Conservation (phyloP, 1,140 invertebrate genomes). For the Microplitis demolitor region DNA sequence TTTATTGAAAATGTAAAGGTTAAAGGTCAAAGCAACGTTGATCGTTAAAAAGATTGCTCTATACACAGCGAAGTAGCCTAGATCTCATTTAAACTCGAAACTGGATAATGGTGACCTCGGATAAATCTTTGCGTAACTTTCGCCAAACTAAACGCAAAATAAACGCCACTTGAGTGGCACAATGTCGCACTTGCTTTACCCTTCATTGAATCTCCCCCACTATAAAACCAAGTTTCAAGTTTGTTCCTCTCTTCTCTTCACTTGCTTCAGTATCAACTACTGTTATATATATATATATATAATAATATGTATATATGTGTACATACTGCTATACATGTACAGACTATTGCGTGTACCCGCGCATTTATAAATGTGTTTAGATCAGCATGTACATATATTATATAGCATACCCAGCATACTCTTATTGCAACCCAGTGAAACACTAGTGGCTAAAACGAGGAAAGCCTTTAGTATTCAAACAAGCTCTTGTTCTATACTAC, state of each 20-base stretch:
- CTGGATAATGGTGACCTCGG: background rate
- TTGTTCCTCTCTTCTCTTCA: background rate
- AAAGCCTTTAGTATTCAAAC: slow-evolving; percentile 44
- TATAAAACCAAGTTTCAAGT: background rate
- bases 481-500: slow-evolving; percentile 41
- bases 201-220: slow-evolving; percentile 13
- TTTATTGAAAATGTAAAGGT: background rate
- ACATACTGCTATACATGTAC: background rate
- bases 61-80: background rate
- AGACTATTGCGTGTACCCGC: background rate
- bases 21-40: background rate
- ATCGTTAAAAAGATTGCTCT: background rate
- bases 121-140: slow-evolving; percentile 44
- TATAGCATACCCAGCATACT: slow-evolving; percentile 15
- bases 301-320: background rate
- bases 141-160: slow-evolving; percentile 47
- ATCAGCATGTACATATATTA: slow-evolving; percentile 22
- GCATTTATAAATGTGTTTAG: slow-evolving; percentile 5
- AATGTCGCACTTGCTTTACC: slow-evolving; percentile 17
- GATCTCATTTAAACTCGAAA: slow-evolving; percentile 7
- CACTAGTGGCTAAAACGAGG: background rate
- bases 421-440: background rate
- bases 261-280: background rate
- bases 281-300: background rate
- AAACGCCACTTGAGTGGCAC: slow-evolving; percentile 32